Percentiles rank a stretch among this genome's conserved stretches.
Conservation (phyloP, 2,113 vertebrate species). For the Neofelis nebulosa region DNA sequence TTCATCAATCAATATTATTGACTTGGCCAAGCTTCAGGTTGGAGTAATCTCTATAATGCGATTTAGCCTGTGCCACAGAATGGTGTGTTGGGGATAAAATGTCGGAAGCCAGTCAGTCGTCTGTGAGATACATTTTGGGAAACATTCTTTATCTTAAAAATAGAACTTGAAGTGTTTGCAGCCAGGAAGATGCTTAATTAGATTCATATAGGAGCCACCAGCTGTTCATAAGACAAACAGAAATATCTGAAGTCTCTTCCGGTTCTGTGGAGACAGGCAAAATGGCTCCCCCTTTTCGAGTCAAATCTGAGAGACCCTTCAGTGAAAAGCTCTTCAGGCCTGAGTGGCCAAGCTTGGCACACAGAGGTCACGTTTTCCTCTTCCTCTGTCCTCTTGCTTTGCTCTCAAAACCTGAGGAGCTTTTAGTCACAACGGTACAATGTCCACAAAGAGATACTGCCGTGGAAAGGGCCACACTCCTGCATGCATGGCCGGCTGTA, state of each 20-base stretch:
- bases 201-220: constrained; percentile 81
- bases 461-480: not conserved
- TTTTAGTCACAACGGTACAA: not conserved
- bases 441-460: not conserved
- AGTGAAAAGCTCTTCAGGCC: constrained; percentile 66
- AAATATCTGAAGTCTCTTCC: constrained; percentile 78
- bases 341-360: constrained; percentile 51
- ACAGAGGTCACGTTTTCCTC: constrained; percentile 18
- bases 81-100: not conserved
- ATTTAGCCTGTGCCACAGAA: constrained; percentile 56
- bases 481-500: fast-evolving
- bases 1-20: constrained; percentile 80
- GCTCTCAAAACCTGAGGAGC: not conserved
- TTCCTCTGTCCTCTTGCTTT: constrained; percentile 41
- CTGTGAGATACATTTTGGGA: constrained; percentile 75
- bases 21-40: constrained; percentile 66
- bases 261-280: constrained; percentile 66
- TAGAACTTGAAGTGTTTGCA: constrained; percentile 82
- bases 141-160: constrained; percentile 79
- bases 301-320: constrained; percentile 63
- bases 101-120: constrained; percentile 71
- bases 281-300: constrained; percentile 50
- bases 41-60: constrained; percentile 69
- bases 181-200: constrained; percentile 83
- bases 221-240: constrained; percentile 82